A percentile compares a stretch with the other conserved stretches of the same genome.
Evolutionary conservation across 2,888 invertebrate genomes (phyloP).

Genomic region (Heliconius ethilla): DNA sequence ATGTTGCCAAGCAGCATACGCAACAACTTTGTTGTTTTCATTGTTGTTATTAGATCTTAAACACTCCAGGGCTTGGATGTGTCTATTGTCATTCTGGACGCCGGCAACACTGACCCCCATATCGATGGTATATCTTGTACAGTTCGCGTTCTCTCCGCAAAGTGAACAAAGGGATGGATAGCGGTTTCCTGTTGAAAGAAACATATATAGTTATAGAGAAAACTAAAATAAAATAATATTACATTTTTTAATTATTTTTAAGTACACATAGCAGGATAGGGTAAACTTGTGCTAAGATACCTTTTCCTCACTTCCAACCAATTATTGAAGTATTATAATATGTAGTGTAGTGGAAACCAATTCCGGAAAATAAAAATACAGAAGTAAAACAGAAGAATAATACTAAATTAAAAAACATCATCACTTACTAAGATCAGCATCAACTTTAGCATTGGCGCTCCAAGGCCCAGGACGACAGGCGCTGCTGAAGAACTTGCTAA

Average conservation of each 20-base stretch:
- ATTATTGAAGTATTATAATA: too few species aligned
- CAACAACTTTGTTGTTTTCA: constrained; percentile 64
- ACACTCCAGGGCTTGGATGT: constrained; percentile 85
- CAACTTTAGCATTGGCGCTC: constrained; percentile 79
- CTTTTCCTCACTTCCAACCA: too few species aligned
- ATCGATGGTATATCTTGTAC: constrained; percentile 59
- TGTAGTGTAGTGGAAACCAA: too few species aligned
- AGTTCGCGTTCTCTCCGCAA: constrained; percentile 68
- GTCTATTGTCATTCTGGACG: constrained; percentile 72
- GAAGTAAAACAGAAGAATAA: neutral
- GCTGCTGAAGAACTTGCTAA: constrained; percentile 84
- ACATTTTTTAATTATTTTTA: too few species aligned
- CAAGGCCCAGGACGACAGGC: constrained; percentile 89
- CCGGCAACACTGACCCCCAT: constrained; percentile 59
- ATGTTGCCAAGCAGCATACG: constrained; percentile 82
- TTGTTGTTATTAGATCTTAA: constrained; percentile 68
- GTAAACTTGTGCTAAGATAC: too few species aligned
- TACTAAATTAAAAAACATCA: neutral
- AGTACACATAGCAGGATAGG: too few species aligned
- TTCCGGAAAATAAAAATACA: neutral
- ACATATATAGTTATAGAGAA: too few species aligned
- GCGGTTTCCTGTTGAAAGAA: constrained; percentile 67
- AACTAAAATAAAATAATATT: too few species aligned
- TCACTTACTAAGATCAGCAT: constrained; percentile 83
- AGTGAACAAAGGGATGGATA: constrained; percentile 82